A percentile compares a stretch with the other conserved stretches of the same genome.
These are phyloP conservation scores for Neuroterus valhalla DNA, from an alignment of 1,140 invertebrate genomes.

Conservation along the genomic window DNA sequence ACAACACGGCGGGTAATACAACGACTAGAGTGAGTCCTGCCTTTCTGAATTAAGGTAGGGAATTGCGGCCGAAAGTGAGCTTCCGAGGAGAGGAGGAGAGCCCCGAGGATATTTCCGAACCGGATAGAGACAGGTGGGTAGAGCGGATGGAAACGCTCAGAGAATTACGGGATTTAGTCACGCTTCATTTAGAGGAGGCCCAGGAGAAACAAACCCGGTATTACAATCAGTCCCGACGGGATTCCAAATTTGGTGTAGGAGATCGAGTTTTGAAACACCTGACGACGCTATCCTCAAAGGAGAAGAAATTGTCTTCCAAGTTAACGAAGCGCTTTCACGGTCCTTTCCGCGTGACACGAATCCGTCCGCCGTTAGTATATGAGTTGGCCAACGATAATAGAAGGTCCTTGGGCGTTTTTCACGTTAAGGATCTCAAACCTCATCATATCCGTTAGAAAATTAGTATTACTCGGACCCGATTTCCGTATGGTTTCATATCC, in stretches of 20 bases:
- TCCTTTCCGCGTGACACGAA: background rate
- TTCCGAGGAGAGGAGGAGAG: background rate
- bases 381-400: background rate
- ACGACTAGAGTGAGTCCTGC: no score
- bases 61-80: background rate
- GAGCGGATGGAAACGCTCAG: background rate
- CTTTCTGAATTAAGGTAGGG: no score
- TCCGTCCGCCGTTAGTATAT: background rate
- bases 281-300: background rate
- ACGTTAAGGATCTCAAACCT: background rate
- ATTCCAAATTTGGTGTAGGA: background rate
- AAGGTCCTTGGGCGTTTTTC: background rate
- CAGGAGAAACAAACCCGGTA: background rate
- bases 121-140: background rate
- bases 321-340: background rate
- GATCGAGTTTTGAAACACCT: background rate
- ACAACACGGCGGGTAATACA: no score
- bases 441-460: background rate
- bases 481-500: no score
- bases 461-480: no score
- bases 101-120: background rate
- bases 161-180: background rate
- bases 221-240: background rate
- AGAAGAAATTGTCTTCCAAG: background rate
- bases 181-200: background rate